Evolutionary conservation across 2,113 vertebrate genomes (phyloP), one percentile per base, ranked within the genome.

Genomic region (Ceuthmochares aereus): DNA sequence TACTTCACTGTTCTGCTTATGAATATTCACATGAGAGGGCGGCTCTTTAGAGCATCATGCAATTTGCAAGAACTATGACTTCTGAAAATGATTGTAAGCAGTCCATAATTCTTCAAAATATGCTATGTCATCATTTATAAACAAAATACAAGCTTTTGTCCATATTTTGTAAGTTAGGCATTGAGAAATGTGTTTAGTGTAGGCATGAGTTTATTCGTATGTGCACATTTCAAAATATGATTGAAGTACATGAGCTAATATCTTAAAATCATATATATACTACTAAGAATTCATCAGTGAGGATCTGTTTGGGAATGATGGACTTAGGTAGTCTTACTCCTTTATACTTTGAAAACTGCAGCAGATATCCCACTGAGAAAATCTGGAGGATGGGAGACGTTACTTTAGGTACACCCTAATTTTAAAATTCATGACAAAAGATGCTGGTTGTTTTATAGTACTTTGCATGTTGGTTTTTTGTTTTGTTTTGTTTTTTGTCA

Each of bases 311-410:
- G 5, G 16, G 5, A 70, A 17, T 45, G 2, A 56, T n/a, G 14
- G 10, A 34, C 14, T 60, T 49, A 4, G 1, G 4, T 42, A 67
- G 23, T 54, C 15, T 40, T 83, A 32, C 4, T 22, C 7, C 12
- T 69, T 54, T 77, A 15, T 82, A 10, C 27, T 88, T 67, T 82
- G 47, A 90, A 78, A 66, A 78, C 21, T 45, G 17, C 43, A 9
- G 10, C 27, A 75, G 37, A 40, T 5, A 29, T 78, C 27, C 26
- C 55, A 63, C 22, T 84, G 13, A 58, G 21, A 70, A 76, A 70
- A 67, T 20, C 0, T 49, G n/a, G 7, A 60, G 0, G 1, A 56
- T 51, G 15, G 34, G n/a, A 84, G 30, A 40, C 1, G 47, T 56
- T 56, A 37, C 32, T 70, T 82, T 18, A 69, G 12, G 7, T 20